Conservation (phyloP, 1,140 invertebrate genomes). For the Physella acuta region DNA sequence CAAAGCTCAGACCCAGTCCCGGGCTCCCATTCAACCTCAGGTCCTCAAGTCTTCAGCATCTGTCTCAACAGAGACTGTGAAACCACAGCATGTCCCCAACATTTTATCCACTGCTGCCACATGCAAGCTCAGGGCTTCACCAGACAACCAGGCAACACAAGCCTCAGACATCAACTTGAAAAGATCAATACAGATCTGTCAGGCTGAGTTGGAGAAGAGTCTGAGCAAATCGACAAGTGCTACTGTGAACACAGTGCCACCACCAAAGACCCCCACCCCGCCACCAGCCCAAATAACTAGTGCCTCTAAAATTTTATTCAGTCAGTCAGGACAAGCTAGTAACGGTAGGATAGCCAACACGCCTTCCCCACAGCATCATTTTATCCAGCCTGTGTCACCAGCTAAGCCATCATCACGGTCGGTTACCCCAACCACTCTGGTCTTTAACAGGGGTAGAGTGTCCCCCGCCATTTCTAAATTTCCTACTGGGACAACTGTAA, state of each 20-base stretch:
- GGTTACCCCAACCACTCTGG: constrained; percentile 28
- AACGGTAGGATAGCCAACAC: constrained; percentile 8
- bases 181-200: constrained; percentile 92
- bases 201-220: constrained; percentile 80
- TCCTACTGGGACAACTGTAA: constrained; percentile 1
- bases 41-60: constrained; percentile 25
- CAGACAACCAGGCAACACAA: not conserved
- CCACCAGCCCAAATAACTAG: constrained; percentile 29
- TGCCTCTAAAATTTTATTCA: constrained; percentile 44
- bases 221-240: constrained; percentile 8
- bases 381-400: constrained; percentile 29
- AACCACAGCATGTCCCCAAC: constrained; percentile 34
- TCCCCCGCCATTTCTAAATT: constrained; percentile 25
- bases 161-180: constrained; percentile 79
- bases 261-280: not conserved
- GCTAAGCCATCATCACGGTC: constrained; percentile 23
- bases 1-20: constrained; percentile 53
- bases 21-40: constrained; percentile 37
- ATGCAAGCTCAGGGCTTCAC: constrained; percentile 17
- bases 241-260: not conserved
- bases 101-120: constrained; percentile 30
- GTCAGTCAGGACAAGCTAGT: constrained; percentile 23
- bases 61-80: not conserved
- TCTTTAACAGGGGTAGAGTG: constrained; percentile 20
- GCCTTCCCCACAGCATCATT: constrained; percentile 23